Percentiles rank a stretch among this genome's conserved stretches.
phyloP scores from a whole-genome alignment of 2,113 vertebrate species.

The Heloderma charlesbogerti region DNA sequence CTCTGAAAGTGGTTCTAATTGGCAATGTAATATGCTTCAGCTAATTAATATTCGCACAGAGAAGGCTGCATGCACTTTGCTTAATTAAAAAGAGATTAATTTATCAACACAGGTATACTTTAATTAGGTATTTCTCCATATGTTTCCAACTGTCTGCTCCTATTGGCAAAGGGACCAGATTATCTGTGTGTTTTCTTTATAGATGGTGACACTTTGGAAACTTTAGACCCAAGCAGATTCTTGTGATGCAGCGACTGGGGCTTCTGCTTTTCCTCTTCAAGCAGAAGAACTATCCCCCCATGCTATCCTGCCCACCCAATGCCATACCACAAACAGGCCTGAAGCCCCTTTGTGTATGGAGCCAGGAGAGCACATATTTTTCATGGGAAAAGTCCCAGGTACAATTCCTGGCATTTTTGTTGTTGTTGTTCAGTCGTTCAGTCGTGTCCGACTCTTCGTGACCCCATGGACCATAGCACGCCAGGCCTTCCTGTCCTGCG shows the following conservation, averaged over 20 bases:
- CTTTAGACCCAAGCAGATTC: not conserved
- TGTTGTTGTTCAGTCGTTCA: no score
- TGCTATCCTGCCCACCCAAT: not conserved
- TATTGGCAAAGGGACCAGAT: not conserved
- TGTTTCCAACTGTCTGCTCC: constrained; percentile 8
- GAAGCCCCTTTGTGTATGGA: no score
- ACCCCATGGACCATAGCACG: no score
- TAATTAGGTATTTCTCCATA: constrained; percentile 19
- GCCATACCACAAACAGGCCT: not conserved
- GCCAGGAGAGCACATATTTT: no score
- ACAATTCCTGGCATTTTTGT: no score
- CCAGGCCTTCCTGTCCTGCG: no score
- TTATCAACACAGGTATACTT: constrained; percentile 37
- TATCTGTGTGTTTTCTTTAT: not conserved
- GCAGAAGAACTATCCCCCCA: no score
- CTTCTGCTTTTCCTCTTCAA: not conserved
- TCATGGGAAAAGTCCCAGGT: no score
- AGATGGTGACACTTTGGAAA: accelerated
- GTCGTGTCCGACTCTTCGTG: no score
- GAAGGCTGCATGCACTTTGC: constrained; percentile 33
- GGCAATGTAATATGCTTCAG: constrained; percentile 3
- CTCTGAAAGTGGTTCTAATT: not conserved
- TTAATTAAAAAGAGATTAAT: constrained; percentile 33
- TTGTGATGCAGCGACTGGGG: no score
- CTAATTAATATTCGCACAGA: constrained; percentile 57